Base-by-base conservation (phyloP, 2,888 invertebrate species). In the Timema podura region DNA sequence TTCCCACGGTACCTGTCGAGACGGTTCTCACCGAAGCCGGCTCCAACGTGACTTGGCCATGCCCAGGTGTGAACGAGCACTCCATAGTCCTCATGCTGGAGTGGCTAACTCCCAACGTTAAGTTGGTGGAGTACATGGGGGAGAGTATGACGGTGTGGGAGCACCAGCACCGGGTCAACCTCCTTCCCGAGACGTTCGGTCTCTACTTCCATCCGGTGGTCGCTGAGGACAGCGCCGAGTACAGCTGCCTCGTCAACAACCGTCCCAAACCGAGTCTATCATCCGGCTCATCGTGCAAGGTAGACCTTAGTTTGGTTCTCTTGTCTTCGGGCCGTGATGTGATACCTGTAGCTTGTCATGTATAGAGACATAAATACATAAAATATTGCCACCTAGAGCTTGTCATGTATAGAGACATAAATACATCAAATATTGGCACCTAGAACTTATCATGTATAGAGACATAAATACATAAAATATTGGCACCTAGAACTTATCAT, bases 201-300 rank as follows among this genome's bases (percentile, higher is more conserved):
- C 82, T 90, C 74, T 84, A 85, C 74, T 87, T 89, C 77, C 84
- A 85, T 76, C 89, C 89, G 65, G 87, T 88, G 9, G 79, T 83
- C 74, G 86, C 88, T 61, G 82, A 84, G 71, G 89, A 89, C 80
- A 87, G 86, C 75, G 88, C 87, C 59, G 87, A 88, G 77, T 90
- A 90, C 78, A 84, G 86, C 76, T 90, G 89, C 77, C 82, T 89
- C 75, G 88, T 89, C 76, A 90, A 90, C 81, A 87, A 86, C 79
- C 83, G 89, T 64, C 87, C 87, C 71, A 85, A 85, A 78, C 88
- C 89, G 15, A 89, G 78, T 86, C 86, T 54, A 83, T 89, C 75
- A 85, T 89, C 74, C 85, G 85, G 77, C 85, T 90, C 76, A 83
- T 87, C 75, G 89, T 90, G 71, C 87, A 88, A 85, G 89, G 89